Evolutionary conservation across 1,140 invertebrate genomes (phyloP).

Genomic region (Drosophila ohnishii): DNA sequence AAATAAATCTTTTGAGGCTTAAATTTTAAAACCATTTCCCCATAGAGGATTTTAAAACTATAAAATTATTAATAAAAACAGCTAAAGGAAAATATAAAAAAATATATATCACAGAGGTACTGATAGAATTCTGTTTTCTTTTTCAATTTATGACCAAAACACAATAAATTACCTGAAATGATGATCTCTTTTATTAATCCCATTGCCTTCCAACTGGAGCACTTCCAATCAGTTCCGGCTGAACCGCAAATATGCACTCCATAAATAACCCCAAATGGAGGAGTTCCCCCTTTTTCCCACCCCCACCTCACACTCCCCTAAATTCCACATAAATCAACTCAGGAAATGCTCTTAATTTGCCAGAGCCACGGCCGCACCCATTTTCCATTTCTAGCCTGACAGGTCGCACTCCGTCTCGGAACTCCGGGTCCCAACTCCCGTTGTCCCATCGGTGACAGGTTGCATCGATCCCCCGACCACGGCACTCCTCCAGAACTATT

Average conservation of each 20-base stretch:
- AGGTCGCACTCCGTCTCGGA: conserved; percentile 42
- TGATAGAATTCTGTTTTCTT: background rate
- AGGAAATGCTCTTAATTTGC: conserved; percentile 68
- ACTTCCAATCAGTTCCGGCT: conserved; percentile 30
- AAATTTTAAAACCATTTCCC: background rate
- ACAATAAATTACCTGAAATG: background rate
- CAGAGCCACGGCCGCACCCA: conserved; percentile 31
- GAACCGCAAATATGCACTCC: conserved; percentile 42
- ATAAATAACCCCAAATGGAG: conserved; percentile 33
- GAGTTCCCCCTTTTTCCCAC: background rate
- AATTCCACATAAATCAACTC: conserved; percentile 68
- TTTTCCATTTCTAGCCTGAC: conserved; percentile 9
- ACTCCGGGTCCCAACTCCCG: conserved; percentile 37
- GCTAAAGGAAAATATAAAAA: background rate
- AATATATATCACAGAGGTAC: background rate
- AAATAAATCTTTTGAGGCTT: background rate
- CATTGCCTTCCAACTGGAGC: background rate
- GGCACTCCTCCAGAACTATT: conserved; percentile 12
- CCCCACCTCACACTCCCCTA: background rate
- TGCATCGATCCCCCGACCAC: conserved; percentile 3
- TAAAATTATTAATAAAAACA: background rate
- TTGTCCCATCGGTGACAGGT: conserved; percentile 37
- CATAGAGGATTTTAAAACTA: background rate
- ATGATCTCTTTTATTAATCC: conserved; percentile 3
- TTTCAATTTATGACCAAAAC: conserved; percentile 7